Base-by-base conservation (phyloP, 1,140 invertebrate genomes). In the Oncopodura yosiiana region DNA sequence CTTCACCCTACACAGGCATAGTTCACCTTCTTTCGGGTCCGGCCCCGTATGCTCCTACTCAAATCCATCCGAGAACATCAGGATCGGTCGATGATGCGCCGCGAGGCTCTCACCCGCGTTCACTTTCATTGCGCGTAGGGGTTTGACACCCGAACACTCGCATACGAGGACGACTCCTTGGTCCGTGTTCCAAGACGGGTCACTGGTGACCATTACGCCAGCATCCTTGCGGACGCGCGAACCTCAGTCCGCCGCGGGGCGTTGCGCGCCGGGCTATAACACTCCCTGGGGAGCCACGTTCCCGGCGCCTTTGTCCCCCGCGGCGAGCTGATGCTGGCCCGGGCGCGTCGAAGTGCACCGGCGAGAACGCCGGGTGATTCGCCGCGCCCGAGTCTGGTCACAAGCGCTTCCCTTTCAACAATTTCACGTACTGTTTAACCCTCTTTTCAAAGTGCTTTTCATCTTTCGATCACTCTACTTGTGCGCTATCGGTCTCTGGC, bases 121-220 rank as follows among this genome's bases (percentile, higher is more conserved):
- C 70, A 77, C 74, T 78, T 82, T 83, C 77, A 75, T 77, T 82
- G 55, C 74, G 78, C 79, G 75, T 75, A 75, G 75, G 71, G 75
- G 78, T 75, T 81, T 56, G 64, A 61, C 63, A 74, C 78, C 75
- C 78, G 76, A 78, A 77, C 77, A 84, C 83, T 87, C 75, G 84
- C 83, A 76, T 72, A 81, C 77, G 80, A 78, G 81, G 77, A 84
- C 82, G 79, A 87, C 84, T 86, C 83, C 83, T 86, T 87, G 84
- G 84, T 87, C 84, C 83, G 83, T 87, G 83, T 87, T 88, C 87
- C 84, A 86, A 88, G 86, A 88, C 84, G 84, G 84, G 83, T 82
- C 81, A 77, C n/a, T n/a, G n/a, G n/a, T n/a, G n/a, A n/a, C n/a
- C n/a, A n/a, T n/a, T n/a, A n/a, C n/a, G n/a, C n/a, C n/a, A n/a